phyloP scores from a whole-genome alignment of 2,797 vertebrate genomes.

The Rhadinocentrus ornatus region DNA sequence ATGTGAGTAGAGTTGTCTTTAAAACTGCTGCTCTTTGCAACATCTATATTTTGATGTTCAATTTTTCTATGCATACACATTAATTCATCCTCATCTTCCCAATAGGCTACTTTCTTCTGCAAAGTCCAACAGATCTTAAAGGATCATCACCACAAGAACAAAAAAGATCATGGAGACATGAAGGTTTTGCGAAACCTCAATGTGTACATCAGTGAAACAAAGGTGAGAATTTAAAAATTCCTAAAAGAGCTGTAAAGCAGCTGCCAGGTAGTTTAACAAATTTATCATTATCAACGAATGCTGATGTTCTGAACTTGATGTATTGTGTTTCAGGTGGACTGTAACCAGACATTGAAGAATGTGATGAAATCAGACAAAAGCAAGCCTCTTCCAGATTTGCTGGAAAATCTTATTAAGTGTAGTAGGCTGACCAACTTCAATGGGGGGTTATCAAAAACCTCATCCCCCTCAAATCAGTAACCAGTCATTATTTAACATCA shows the following conservation, averaged over 20 bases:
- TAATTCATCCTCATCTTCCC: not conserved
- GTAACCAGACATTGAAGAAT: fast-evolving
- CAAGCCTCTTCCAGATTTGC: not conserved
- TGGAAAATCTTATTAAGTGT: fast-evolving
- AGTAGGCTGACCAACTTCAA: fast-evolving
- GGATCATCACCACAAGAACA: fast-evolving
- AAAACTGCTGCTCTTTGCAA: too few species aligned
- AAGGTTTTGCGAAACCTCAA: constrained; percentile 24
- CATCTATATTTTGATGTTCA: too few species aligned
- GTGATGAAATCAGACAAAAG: fast-evolving
- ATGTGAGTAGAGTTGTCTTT: constrained; percentile 49
- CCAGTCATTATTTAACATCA: too few species aligned
- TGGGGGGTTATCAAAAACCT: fast-evolving
- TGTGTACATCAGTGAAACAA: fast-evolving
- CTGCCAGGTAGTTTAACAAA: not conserved
- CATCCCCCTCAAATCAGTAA: not conserved
- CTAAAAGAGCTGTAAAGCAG: too few species aligned
- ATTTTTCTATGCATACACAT: too few species aligned
- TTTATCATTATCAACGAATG: not conserved
- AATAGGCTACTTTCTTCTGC: constrained; percentile 73
- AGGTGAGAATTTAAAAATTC: constrained; percentile 38
- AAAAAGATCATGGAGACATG: fast-evolving
- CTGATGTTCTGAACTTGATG: not conserved
- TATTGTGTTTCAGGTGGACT: constrained; percentile 38
- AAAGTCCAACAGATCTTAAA: constrained; percentile 47